Evolutionary conservation across 2,797 vertebrate species (phyloP).

Genomic region (Eleutherodactylus coqui): DNA sequence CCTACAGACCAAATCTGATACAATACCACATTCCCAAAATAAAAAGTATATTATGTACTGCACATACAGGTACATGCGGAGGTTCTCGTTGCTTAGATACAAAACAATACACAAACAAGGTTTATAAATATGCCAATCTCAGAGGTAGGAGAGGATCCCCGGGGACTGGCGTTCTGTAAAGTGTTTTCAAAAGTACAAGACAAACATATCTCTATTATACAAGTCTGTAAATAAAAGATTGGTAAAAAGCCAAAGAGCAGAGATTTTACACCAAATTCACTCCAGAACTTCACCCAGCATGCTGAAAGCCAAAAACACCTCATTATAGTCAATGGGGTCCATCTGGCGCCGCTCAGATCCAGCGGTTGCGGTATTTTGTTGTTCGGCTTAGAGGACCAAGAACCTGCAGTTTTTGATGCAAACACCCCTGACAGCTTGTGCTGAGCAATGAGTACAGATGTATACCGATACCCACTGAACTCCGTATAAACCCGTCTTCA

Average conservation of each 20-base stretch:
- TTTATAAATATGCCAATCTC: slow-evolving; percentile 11
- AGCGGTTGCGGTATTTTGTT: too few relatives aligned
- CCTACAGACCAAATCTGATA: not conserved
- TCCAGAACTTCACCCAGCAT: not conserved
- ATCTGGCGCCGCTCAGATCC: too few relatives aligned
- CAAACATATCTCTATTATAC: slow-evolving; percentile 35
- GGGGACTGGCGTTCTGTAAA: slow-evolving; percentile 10
- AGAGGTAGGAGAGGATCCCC: slow-evolving; percentile 3
- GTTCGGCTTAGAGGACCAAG: too few relatives aligned
- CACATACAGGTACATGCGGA: not conserved
- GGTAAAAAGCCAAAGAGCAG: not conserved
- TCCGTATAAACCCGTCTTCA: not conserved
- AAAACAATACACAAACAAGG: slow-evolving; percentile 30
- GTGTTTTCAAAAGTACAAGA: slow-evolving; percentile 20
- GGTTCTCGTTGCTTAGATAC: slow-evolving; percentile 33
- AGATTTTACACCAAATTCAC: too few relatives aligned
- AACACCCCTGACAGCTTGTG: too few relatives aligned
- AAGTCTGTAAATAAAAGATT: not conserved
- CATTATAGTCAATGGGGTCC: too few relatives aligned
- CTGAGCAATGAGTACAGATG: too few relatives aligned
- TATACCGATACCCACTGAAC: too few relatives aligned
- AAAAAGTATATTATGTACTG: not conserved
- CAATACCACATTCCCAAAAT: not conserved
- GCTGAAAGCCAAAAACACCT: too few relatives aligned
- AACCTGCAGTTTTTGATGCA: too few relatives aligned